Evolutionary conservation across 2,113 vertebrate species (phyloP).

Genomic region (Gallinago paraguaiae): DNA sequence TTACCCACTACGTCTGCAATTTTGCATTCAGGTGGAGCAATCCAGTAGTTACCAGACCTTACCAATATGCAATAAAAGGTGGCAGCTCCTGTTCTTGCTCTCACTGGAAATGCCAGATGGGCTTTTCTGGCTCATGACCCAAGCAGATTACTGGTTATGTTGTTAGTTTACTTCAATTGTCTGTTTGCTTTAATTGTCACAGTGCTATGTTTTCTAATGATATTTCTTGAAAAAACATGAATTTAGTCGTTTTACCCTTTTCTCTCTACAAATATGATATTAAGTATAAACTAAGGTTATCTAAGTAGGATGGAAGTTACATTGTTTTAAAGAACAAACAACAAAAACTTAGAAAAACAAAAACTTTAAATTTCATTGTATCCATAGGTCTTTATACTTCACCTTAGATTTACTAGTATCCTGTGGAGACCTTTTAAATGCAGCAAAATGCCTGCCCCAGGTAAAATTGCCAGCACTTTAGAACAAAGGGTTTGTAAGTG

Average conservation of each 20-base stretch:
- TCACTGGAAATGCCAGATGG: conserved; percentile 48
- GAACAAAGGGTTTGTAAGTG: conserved; percentile 75
- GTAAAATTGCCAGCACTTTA: conserved; percentile 75
- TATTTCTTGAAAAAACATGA: neutral
- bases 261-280: conserved; percentile 7
- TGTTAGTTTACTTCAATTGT: conserved; percentile 42
- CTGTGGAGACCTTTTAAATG: conserved; percentile 75
- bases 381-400: conserved; percentile 50
- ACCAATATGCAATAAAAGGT: conserved; percentile 41
- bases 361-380: conserved; percentile 75
- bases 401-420: conserved; percentile 67
- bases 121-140: conserved; percentile 45
- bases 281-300: neutral
- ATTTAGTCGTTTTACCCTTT: conserved; percentile 1
- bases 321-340: conserved; percentile 1
- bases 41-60: conserved; percentile 10
- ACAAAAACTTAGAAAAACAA: conserved; percentile 62
- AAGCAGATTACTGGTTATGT: conserved; percentile 10
- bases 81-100: neutral
- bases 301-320: conserved; percentile 12
- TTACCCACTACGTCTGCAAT: rapidly evolving
- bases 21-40: neutral
- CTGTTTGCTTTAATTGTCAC: conserved; percentile 23
- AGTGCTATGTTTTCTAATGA: neutral
- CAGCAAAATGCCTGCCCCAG: conserved; percentile 70